Conservation (phyloP, 1,140 invertebrate genomes). For the Drosophila ironensis region DNA sequence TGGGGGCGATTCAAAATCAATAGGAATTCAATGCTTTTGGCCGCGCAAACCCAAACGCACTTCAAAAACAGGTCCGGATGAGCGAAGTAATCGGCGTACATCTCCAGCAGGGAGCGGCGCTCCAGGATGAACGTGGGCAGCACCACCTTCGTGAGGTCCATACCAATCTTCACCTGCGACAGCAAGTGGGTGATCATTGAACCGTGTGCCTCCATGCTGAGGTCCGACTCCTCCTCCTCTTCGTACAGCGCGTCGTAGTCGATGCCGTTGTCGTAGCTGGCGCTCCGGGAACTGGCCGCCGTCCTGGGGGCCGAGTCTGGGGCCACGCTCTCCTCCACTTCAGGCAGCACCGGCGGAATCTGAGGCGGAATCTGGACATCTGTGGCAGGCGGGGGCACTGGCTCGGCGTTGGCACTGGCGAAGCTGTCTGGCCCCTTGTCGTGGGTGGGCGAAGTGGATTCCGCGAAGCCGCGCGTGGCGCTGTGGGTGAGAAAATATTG, state of each 20-base stretch:
- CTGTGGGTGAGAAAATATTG: conserved; percentile 23
- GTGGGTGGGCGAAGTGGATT: conserved; percentile 68
- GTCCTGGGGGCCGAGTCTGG: conserved; percentile 33
- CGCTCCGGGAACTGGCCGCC: conserved; percentile 37
- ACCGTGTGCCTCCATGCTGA: conserved; percentile 96
- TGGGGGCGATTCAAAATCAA: too few relatives aligned
- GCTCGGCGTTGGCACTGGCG: conserved; percentile 5
- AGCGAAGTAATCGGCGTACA: conserved; percentile 99
- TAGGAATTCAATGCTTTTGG: too few relatives aligned
- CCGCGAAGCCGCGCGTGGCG: conserved; percentile 70
- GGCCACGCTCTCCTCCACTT: conserved; percentile 60
- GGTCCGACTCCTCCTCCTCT: conserved; percentile 92
- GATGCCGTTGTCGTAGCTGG: conserved; percentile 80
- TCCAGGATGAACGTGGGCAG: conserved; percentile 98
- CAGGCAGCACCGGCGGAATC: conserved; percentile 33
- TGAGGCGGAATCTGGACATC: not conserved
- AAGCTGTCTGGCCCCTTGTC: conserved; percentile 56
- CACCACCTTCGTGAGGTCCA: conserved; percentile 99
- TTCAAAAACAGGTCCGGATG: conserved; percentile 97
- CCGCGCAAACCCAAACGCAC: too few relatives aligned
- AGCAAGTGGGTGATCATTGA: conserved; percentile 96
- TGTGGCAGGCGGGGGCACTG: not conserved
- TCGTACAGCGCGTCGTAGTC: conserved; percentile 93
- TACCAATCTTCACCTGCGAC: conserved; percentile 98
- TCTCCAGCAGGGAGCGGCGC: conserved; percentile 96